Percentiles rank a stretch among this genome's conserved stretches.
phyloP scores from a whole-genome alignment of 2,113 vertebrate genomes.

The Oreochromis aureus region DNA sequence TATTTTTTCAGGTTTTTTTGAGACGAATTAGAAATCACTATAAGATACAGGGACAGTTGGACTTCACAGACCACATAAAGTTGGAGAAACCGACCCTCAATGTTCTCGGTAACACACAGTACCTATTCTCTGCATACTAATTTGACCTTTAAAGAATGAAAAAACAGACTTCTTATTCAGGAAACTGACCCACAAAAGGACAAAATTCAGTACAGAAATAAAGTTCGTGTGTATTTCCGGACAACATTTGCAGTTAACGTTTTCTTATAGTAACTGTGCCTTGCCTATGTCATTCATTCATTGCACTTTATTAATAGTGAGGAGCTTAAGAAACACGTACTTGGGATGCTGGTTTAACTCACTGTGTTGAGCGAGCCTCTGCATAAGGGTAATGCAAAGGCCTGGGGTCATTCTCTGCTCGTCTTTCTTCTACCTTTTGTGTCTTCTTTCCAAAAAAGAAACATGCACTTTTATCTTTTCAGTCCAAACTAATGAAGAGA shows the following conservation, averaged over 20 bases:
- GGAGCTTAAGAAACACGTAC: not conserved
- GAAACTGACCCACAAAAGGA: not conserved
- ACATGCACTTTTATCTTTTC: not conserved
- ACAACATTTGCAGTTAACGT: not conserved
- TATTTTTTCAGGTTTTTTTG: not conserved
- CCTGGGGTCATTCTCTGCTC: not conserved
- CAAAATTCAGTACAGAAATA: not conserved
- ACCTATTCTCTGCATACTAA: not conserved
- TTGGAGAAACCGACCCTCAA: not conserved
- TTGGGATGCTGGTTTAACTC: not conserved
- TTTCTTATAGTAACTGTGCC: not conserved
- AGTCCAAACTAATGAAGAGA: not conserved
- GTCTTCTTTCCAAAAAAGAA: not conserved
- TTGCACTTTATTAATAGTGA: not conserved
- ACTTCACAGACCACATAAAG: not conserved
- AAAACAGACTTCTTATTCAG: not conserved
- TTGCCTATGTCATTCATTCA: not conserved
- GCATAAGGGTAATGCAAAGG: not conserved
- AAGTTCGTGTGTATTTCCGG: not conserved
- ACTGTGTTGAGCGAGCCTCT: not conserved
- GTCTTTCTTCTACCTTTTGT: not conserved
- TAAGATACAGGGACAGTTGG: not conserved
- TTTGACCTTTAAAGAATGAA: not conserved
- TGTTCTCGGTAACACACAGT: not conserved
- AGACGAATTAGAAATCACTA: not conserved